Evolutionary conservation across 2,113 vertebrate genomes (phyloP).

Genomic region (Micromys minutus): DNA sequence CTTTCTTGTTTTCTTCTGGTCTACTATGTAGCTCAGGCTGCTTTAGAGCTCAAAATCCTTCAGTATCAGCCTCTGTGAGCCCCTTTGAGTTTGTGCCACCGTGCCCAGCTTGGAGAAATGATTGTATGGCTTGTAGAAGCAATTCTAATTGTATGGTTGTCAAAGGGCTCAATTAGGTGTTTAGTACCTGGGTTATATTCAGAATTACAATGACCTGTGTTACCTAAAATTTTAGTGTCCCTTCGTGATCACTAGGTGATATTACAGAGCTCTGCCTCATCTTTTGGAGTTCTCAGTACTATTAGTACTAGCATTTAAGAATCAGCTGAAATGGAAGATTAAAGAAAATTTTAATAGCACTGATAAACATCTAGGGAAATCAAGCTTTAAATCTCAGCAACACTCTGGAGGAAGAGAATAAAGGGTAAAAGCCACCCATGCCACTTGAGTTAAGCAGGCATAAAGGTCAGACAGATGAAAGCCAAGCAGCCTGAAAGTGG

Average conservation of each 20-base stretch:
- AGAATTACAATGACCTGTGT: neutral
- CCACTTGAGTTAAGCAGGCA: neutral
- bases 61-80: neutral
- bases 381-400: neutral
- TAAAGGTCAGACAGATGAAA: neutral
- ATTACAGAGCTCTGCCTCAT: neutral
- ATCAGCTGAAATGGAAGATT: neutral
- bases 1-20: neutral
- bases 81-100: neutral
- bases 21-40: neutral
- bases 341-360: neutral
- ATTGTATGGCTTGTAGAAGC: no score
- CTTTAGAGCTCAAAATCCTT: neutral
- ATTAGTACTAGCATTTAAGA: neutral
- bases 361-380: neutral
- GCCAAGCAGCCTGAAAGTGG: neutral
- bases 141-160: neutral
- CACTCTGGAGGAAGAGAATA: neutral
- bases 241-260: neutral
- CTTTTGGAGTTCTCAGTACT: neutral
- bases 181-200: neutral
- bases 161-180: neutral
- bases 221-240: neutral
- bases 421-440: neutral
- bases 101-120: no score